These are phyloP conservation scores for Ichneumoninae sp. DNA, from an alignment of 2,888 invertebrate species.

Conservation along the genomic window DNA sequence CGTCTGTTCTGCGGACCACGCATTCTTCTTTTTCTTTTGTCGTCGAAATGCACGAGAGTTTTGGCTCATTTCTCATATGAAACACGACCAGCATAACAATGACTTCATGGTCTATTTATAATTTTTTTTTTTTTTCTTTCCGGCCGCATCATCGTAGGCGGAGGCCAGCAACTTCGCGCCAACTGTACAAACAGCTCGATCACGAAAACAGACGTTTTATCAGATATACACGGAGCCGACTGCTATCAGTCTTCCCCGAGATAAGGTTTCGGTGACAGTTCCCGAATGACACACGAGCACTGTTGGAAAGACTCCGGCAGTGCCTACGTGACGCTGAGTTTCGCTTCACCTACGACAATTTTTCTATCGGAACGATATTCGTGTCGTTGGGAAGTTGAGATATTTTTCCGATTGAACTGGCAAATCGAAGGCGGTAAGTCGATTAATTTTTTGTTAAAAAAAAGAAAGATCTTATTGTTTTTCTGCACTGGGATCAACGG, in stretches of 20 bases:
- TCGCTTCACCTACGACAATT: neutral
- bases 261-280: conserved; percentile 64
- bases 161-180: conserved; percentile 40
- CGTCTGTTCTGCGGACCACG: neutral
- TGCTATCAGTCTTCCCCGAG: conserved; percentile 67
- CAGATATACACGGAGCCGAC: conserved; percentile 54
- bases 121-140: conserved; percentile 6
- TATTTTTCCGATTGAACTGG: neutral
- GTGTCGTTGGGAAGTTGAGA: neutral
- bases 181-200: conserved; percentile 61
- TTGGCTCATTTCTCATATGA: conserved; percentile 41
- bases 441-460: neutral
- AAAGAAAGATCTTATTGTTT: no score
- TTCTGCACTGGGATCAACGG: neutral
- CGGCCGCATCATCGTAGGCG: neutral
- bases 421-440: conserved; percentile 35
- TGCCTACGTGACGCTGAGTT: conserved; percentile 8
- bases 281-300: conserved; percentile 50
- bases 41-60: conserved; percentile 18
- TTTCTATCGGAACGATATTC: neutral
- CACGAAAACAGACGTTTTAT: conserved; percentile 64
- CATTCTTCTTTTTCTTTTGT: conserved; percentile 17
- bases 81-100: conserved; percentile 53
- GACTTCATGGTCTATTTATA: conserved; percentile 15
- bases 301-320: conserved; percentile 10